Conservation (phyloP, 1,140 invertebrate species). For the Ostrea edulis region DNA sequence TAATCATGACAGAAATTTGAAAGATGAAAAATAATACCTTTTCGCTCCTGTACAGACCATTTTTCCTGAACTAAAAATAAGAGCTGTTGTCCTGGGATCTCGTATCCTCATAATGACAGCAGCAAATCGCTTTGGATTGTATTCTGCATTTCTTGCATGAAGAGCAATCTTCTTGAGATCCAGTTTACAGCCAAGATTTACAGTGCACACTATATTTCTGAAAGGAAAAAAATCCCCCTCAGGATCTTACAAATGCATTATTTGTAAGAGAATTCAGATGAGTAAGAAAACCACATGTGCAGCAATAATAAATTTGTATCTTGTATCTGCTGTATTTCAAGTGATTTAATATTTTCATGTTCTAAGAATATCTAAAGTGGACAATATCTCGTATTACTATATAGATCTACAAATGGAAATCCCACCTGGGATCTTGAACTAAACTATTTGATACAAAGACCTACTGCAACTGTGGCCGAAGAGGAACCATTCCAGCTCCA, state of each 20-base stretch:
- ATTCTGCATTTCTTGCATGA: slow-evolving; percentile 99
- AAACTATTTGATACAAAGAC: slow-evolving; percentile 62
- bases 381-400: too few species aligned
- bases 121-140: slow-evolving; percentile 99
- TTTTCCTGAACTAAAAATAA: slow-evolving; percentile 99
- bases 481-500: slow-evolving; percentile 92
- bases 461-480: slow-evolving; percentile 96
- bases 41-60: slow-evolving; percentile 99
- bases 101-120: slow-evolving; percentile 99
- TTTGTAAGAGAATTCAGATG: too few species aligned
- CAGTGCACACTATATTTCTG: slow-evolving; percentile 93
- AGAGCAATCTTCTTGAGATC: slow-evolving; percentile 92
- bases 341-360: too few species aligned
- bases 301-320: too few species aligned
- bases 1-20: too few species aligned
- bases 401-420: too few species aligned
- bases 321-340: too few species aligned
- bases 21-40: slow-evolving; percentile 80
- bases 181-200: slow-evolving; percentile 92
- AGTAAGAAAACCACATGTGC: too few species aligned
- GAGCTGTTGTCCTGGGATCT: slow-evolving; percentile 97
- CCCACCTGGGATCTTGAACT: not conserved
- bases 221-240: slow-evolving; percentile 75
- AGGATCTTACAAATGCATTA: too few species aligned
- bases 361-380: too few species aligned